These are phyloP conservation scores for Pempheris klunzingeri DNA, from an alignment of 2,797 vertebrate genomes.

Conservation along the genomic window DNA sequence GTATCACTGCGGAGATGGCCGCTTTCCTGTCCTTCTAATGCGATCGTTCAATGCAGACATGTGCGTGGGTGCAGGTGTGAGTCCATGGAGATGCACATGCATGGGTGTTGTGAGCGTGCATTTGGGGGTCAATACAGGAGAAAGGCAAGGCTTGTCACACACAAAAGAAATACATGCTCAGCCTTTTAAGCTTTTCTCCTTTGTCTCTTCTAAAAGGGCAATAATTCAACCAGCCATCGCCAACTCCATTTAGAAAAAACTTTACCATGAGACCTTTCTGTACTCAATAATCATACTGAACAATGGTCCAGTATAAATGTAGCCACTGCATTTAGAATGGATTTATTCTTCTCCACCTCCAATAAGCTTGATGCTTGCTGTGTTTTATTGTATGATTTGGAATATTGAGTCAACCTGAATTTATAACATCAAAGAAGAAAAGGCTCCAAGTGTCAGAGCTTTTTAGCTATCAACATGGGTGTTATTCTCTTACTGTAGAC, in stretches of 20 bases:
- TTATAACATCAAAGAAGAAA: background rate
- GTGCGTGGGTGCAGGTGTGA: constrained; percentile 36
- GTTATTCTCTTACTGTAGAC: background rate
- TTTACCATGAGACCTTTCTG: background rate
- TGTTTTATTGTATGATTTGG: background rate
- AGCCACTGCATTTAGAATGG: background rate
- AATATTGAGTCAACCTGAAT: background rate
- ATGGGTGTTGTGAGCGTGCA: background rate
- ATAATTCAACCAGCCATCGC: background rate
- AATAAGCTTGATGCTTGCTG: background rate
- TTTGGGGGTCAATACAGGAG: background rate
- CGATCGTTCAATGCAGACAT: constrained; percentile 5
- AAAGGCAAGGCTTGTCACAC: constrained; percentile 11
- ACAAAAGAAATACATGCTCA: background rate
- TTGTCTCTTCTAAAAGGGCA: background rate
- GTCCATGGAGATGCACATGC: background rate
- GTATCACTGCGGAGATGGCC: constrained; percentile 40
- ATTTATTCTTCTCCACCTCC: background rate
- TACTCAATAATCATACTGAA: background rate
- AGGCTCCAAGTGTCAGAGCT: background rate
- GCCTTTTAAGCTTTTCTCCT: background rate
- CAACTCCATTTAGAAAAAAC: background rate
- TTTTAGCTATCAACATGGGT: too few species aligned
- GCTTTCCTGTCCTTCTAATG: constrained; percentile 29
- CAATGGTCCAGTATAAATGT: background rate